Evolutionary conservation across 2,888 invertebrate species (phyloP).

Genomic region (Chloromyia formosa): DNA sequence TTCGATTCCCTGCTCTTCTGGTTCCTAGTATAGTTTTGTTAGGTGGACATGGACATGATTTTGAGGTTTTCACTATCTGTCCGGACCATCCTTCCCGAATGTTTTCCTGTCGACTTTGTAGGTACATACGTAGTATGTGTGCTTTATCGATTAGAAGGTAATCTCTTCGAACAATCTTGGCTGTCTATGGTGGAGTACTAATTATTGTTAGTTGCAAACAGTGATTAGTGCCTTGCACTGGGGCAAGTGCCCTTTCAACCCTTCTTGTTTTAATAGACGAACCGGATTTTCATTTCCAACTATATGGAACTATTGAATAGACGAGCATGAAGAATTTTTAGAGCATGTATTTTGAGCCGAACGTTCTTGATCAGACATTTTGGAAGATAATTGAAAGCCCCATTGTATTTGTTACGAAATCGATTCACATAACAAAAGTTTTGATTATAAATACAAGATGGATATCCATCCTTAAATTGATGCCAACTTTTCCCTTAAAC

Average conservation of each 20-base stretch:
- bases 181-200: background rate
- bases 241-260: background rate
- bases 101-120: background rate
- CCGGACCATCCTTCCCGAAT: background rate
- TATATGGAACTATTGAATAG: too few species aligned
- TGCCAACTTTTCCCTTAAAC: too few species aligned
- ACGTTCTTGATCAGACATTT: background rate
- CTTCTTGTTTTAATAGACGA: background rate
- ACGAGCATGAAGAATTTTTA: background rate
- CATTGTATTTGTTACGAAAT: background rate
- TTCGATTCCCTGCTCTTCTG: background rate
- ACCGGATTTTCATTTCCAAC: background rate
- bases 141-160: constrained; percentile 8
- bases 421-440: background rate
- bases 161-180: constrained; percentile 1
- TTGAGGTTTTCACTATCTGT: background rate
- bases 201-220: background rate
- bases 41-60: background rate
- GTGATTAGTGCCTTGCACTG: background rate
- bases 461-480: background rate
- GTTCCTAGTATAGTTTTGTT: background rate
- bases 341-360: background rate
- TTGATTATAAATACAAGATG: background rate
- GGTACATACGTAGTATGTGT: background rate
- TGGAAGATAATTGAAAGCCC: background rate